Conservation (phyloP, 2,797 vertebrate genomes). For the Rachycentron canadum region DNA sequence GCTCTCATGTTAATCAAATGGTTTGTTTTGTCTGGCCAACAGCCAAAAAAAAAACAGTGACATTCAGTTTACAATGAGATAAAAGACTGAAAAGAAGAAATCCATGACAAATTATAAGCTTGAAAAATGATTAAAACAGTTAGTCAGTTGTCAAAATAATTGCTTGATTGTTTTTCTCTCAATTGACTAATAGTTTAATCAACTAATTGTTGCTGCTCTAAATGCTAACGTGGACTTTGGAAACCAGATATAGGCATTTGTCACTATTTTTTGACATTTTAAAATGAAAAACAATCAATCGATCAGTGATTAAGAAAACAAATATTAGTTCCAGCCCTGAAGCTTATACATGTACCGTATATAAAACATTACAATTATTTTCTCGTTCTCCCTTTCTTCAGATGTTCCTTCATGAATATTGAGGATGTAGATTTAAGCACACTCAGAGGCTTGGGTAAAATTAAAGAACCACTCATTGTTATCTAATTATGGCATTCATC, state of each 20-base stretch:
- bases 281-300: background rate
- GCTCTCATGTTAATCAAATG: background rate
- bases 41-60: background rate
- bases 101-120: background rate
- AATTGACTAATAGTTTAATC: background rate
- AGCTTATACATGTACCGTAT: background rate
- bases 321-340: background rate
- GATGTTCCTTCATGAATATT: constrained; percentile 31
- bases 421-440: constrained; percentile 33
- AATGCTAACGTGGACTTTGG: background rate
- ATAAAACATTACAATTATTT: background rate
- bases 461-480: constrained; percentile 35
- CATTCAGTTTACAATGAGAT: background rate
- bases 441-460: constrained; percentile 16
- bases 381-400: background rate
- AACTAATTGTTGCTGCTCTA: background rate
- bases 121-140: no score
- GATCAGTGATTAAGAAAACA: background rate
- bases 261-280: background rate
- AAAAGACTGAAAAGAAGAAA: background rate
- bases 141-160: no score
- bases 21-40: background rate
- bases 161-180: background rate
- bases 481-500: constrained; percentile 53
- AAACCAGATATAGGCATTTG: background rate